phyloP scores from a whole-genome alignment of 2,797 vertebrate genomes.

The Falco novaeseelandiae region DNA sequence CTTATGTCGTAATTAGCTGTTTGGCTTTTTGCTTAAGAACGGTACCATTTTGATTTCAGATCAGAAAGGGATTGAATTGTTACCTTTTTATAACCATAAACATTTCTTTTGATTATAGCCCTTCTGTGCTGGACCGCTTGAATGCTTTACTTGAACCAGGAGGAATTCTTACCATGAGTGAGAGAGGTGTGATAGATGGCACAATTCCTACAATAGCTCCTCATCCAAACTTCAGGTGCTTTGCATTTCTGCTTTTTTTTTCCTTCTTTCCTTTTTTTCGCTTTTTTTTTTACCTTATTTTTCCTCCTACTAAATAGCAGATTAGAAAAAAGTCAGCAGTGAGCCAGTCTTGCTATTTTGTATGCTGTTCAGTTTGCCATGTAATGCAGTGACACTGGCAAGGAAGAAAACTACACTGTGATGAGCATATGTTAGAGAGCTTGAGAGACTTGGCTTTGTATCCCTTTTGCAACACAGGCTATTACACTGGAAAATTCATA shows the following conservation, averaged over 20 bases:
- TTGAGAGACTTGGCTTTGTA: not conserved
- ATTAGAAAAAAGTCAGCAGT: not conserved
- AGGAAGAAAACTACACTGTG: not conserved
- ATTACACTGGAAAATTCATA: not conserved
- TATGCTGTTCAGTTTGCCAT: not conserved
- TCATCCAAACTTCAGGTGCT: conserved; percentile 94
- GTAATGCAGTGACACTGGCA: not conserved
- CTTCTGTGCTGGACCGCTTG: conserved; percentile 95
- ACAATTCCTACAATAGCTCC: conserved; percentile 87
- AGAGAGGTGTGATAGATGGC: conserved; percentile 93
- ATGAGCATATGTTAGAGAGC: not conserved
- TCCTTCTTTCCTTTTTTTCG: too few species aligned
- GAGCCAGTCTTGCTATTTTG: not conserved
- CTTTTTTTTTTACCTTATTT: too few species aligned
- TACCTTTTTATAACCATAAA: not conserved
- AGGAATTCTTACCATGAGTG: conserved; percentile 90
- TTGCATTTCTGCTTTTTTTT: not conserved
- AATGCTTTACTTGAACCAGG: conserved; percentile 95
- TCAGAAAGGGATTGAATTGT: not conserved
- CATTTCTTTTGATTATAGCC: conserved; percentile 75
- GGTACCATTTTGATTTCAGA: not conserved
- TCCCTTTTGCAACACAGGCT: not conserved
- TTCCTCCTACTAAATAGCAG: not conserved
- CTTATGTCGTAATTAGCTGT: not conserved
- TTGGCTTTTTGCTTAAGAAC: not conserved